A percentile compares a stretch with the other conserved stretches of the same genome.
These are phyloP conservation scores for Drosophila merina DNA, from an alignment of 2,888 invertebrate genomes.

Conservation along the genomic window DNA sequence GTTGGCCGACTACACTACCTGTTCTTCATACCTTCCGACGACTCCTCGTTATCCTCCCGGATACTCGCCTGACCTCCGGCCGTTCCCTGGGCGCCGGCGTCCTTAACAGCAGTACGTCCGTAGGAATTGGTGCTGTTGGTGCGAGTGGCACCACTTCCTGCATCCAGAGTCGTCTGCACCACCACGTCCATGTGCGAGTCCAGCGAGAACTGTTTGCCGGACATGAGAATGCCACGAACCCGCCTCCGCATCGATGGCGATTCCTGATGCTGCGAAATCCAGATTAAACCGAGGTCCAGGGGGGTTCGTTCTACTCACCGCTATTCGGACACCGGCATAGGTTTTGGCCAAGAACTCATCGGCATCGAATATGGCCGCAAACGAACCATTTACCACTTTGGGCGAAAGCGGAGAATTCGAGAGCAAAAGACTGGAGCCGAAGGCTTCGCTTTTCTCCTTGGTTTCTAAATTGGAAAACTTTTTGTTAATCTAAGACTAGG, in stretches of 20 bases:
- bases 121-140: constrained; percentile 54
- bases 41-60: constrained; percentile 82
- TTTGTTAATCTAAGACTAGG: not conserved
- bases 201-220: constrained; percentile 95
- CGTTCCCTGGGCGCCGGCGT: not conserved
- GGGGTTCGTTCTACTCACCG: constrained; percentile 69
- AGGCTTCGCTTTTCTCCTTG: constrained; percentile 92
- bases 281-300: accelerated
- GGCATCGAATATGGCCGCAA: constrained; percentile 93
- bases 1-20: constrained; percentile 81
- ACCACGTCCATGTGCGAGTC: constrained; percentile 96
- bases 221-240: constrained; percentile 94
- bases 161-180: constrained; percentile 87
- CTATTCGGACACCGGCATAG: constrained; percentile 83
- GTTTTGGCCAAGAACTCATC: constrained; percentile 84
- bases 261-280: constrained; percentile 80
- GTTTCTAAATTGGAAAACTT: constrained; percentile 86
- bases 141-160: constrained; percentile 69
- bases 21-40: constrained; percentile 84
- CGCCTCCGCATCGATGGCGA: constrained; percentile 91
- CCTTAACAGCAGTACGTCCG: constrained; percentile 45
- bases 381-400: constrained; percentile 97
- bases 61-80: constrained; percentile 54
- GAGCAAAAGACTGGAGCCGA: constrained; percentile 95
- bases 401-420: constrained; percentile 98